Conservation (phyloP, 2,113 vertebrate species). For the Tyto alba region DNA sequence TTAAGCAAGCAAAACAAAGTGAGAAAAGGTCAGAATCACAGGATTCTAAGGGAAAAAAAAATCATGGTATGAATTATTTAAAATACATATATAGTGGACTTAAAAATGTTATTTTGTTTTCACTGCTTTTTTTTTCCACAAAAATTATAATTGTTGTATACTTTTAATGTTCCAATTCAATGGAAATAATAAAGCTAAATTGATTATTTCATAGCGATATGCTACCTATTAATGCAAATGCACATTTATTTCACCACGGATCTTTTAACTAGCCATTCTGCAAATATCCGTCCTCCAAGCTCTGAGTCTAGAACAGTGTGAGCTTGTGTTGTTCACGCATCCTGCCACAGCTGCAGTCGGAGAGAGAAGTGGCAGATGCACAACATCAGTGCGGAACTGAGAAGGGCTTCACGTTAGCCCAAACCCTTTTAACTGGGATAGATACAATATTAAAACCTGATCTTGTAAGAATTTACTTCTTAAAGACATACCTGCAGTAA, state of each 20-base stretch:
- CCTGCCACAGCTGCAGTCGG: neutral
- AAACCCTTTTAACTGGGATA: neutral
- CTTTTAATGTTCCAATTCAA: neutral
- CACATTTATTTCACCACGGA: neutral
- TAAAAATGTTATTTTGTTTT: neutral
- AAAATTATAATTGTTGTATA: neutral
- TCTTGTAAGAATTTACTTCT: neutral
- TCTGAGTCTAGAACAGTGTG: neutral
- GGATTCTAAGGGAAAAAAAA: neutral
- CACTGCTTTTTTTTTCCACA: fast-evolving
- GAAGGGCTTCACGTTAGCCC: neutral
- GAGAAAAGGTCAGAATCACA: neutral
- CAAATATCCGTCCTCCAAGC: neutral
- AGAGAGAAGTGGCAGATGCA: neutral
- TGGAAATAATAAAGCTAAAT: neutral
- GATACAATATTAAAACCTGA: neutral
- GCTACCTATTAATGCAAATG: neutral
- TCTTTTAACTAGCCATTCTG: neutral
- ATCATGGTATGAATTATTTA: neutral
- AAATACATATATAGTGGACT: neutral
- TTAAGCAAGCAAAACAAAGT: neutral
- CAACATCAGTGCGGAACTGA: neutral
- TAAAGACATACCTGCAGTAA: neutral
- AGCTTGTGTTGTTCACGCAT: neutral
- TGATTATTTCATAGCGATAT: neutral